A percentile compares a stretch with the other conserved stretches of the same genome.
Evolutionary conservation across 2,888 invertebrate genomes (phyloP).

Genomic region (Quadriops clusia): DNA sequence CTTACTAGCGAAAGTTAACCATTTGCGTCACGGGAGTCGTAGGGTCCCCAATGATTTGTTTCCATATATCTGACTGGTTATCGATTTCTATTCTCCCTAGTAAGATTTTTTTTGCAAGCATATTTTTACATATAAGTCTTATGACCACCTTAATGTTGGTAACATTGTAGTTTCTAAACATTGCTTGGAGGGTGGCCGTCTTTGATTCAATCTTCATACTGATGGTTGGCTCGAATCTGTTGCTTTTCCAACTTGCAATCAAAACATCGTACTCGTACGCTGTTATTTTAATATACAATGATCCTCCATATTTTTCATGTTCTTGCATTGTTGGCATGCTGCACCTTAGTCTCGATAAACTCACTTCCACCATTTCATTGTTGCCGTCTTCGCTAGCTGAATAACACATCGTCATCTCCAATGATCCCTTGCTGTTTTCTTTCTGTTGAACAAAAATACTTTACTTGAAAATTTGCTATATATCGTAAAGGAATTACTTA

Average conservation of each 20-base stretch:
- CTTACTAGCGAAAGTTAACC: too few species aligned
- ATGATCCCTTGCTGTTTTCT: constrained; percentile 55
- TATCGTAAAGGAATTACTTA: constrained; percentile 26
- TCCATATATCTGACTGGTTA: constrained; percentile 52
- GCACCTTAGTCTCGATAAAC: constrained; percentile 51
- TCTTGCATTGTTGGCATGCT: constrained; percentile 61
- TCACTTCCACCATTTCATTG: constrained; percentile 50
- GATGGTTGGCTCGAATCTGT: constrained; percentile 59
- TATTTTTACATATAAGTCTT: constrained; percentile 52
- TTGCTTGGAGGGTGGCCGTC: constrained; percentile 49
- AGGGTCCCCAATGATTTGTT: constrained; percentile 45
- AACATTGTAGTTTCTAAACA: constrained; percentile 50
- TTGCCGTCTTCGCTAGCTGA: constrained; percentile 54
- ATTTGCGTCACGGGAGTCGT: constrained; percentile 46
- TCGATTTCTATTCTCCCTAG: constrained; percentile 56
- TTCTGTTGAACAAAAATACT: constrained; percentile 37
- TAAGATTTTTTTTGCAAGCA: constrained; percentile 55
- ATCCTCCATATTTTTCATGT: constrained; percentile 55
- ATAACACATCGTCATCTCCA: constrained; percentile 53
- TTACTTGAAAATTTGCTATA: constrained; percentile 7
- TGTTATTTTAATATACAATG: constrained; percentile 66
- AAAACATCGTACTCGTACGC: constrained; percentile 50
- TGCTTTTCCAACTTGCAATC: constrained; percentile 54
- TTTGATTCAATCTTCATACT: constrained; percentile 64
- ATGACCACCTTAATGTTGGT: constrained; percentile 53